phyloP scores from a whole-genome alignment of 2,113 vertebrate species.

The Propithecus coquereli region DNA sequence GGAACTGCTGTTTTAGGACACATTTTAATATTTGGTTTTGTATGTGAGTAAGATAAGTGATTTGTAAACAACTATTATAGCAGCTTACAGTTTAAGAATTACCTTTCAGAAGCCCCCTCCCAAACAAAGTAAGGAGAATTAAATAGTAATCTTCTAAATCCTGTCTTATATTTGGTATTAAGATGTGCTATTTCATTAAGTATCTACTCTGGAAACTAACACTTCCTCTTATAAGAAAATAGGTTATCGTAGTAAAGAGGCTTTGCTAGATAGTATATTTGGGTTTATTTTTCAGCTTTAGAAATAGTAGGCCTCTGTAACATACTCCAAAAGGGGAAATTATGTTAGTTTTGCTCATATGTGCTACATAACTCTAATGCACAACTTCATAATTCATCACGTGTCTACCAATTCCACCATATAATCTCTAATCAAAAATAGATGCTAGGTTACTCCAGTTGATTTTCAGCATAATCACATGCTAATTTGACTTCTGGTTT shows the following conservation, averaged over 20 bases:
- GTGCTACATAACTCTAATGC: background rate
- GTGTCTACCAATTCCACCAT: background rate
- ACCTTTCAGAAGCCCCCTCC: background rate
- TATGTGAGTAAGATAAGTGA: constrained; percentile 15
- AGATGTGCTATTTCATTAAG: constrained; percentile 52
- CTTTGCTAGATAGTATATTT: background rate
- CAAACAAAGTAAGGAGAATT: constrained; percentile 60
- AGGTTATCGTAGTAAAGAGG: constrained; percentile 25
- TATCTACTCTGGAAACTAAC: constrained; percentile 37
- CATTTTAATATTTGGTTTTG: constrained; percentile 51
- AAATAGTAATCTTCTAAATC: constrained; percentile 65
- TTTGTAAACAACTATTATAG: constrained; percentile 54
- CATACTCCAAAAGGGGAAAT: background rate
- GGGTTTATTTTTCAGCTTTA: background rate
- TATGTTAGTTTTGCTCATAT: background rate
- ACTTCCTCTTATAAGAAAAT: constrained; percentile 41
- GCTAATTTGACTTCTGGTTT: constrained; percentile 47
- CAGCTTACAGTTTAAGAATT: constrained; percentile 53
- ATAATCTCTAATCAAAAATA: constrained; percentile 57
- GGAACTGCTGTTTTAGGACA: background rate
- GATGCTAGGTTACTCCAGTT: background rate
- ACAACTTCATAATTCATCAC: constrained; percentile 21
- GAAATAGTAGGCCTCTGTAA: background rate
- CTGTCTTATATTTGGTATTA: constrained; percentile 50
- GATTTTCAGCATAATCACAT: constrained; percentile 29